These are phyloP conservation scores for Cynaeus angustus DNA, from an alignment of 2,888 invertebrate genomes.

Conservation along the genomic window DNA sequence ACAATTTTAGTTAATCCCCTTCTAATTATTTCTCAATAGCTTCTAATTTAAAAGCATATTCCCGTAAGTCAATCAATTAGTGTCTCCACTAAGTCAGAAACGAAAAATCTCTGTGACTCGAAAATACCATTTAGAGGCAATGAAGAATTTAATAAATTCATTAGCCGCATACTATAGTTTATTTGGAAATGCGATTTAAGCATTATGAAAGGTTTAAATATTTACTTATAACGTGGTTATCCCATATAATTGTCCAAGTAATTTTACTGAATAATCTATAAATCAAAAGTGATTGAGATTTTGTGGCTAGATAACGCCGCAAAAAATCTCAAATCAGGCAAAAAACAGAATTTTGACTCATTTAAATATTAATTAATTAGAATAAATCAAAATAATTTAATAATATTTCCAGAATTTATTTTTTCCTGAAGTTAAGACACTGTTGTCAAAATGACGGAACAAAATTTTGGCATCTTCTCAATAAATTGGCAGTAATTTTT, in stretches of 20 bases:
- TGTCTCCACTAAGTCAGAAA: background rate
- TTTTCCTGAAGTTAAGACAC: too few species aligned
- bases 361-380: too few species aligned
- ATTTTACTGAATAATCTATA: conserved; percentile 21
- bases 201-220: conserved; percentile 39
- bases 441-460: background rate
- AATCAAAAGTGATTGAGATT: conserved; percentile 9
- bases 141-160: conserved; percentile 31
- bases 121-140: conserved; percentile 32
- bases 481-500: conserved; percentile 23
- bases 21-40: background rate
- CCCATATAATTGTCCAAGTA: conserved; percentile 12
- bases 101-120: conserved; percentile 27
- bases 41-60: background rate
- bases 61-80: conserved; percentile 1
- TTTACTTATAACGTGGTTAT: conserved; percentile 33
- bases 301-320: background rate
- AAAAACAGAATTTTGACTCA: too few species aligned
- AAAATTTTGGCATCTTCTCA: conserved; percentile 14
- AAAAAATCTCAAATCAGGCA: too few species aligned
- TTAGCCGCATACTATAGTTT: conserved; percentile 16
- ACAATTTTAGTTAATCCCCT: background rate
- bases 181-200: conserved; percentile 28
- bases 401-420: too few species aligned
- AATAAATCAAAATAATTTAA: too few species aligned